These are phyloP conservation scores for Hirtodrosophila confusa DNA, from an alignment of 2,888 invertebrate species.

Conservation along the genomic window DNA sequence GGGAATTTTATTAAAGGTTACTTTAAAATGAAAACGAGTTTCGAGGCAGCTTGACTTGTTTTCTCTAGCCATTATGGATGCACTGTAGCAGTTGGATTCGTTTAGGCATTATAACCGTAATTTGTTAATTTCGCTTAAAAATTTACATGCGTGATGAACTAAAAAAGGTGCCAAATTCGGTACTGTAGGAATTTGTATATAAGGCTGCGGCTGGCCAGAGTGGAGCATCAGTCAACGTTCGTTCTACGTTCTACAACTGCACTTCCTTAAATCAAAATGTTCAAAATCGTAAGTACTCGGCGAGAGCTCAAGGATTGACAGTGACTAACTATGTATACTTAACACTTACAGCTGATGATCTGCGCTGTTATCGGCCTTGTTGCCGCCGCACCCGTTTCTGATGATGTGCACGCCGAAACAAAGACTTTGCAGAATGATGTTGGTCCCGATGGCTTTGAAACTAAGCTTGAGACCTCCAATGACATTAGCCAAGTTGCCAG, in stretches of 20 bases:
- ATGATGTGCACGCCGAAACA: conserved; percentile 33
- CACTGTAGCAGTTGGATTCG: conserved; percentile 2
- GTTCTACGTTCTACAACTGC: conserved; percentile 37
- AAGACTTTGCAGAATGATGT: conserved; percentile 54
- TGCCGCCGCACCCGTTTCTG: conserved; percentile 34
- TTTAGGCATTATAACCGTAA: conserved; percentile 22
- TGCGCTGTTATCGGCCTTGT: conserved; percentile 62
- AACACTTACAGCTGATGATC: conserved; percentile 54
- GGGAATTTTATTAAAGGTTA: conserved; percentile 16
- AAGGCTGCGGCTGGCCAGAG: conserved; percentile 18
- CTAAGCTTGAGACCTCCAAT: conserved; percentile 68
- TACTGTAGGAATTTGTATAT: conserved; percentile 31
- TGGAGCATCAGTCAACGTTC: conserved; percentile 48
- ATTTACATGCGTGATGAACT: conserved; percentile 28
- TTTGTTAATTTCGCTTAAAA: conserved; percentile 35
- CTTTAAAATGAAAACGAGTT: conserved; percentile 33
- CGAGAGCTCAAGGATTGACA: neutral
- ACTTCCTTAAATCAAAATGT: conserved; percentile 51
- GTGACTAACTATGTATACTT: neutral
- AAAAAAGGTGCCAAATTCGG: conserved; percentile 1
- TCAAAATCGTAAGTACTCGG: conserved; percentile 62
- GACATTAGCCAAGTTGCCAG: conserved; percentile 54
- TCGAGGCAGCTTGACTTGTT: conserved; percentile 14
- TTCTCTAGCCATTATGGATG: neutral
- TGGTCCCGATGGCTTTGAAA: conserved; percentile 72